Evolutionary conservation across 2,113 vertebrate species (phyloP).

Genomic region (Anoura caudifer): DNA sequence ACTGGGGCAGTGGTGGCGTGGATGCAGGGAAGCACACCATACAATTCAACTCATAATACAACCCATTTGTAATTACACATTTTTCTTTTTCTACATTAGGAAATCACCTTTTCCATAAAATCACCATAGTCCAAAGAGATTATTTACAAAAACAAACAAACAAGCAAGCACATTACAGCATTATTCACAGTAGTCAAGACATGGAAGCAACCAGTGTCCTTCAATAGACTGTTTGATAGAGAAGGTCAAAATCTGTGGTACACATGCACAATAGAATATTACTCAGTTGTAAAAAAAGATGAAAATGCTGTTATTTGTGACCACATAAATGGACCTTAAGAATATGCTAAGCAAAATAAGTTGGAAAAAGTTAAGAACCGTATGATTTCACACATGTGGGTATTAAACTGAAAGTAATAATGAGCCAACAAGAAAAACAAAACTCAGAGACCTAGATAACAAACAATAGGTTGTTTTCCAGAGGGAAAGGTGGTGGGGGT

Average conservation of each 20-base stretch:
- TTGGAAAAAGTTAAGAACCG: not conserved
- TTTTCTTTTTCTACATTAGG: not conserved
- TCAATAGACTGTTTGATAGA: not conserved
- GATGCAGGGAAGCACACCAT: not conserved
- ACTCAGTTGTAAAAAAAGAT: not conserved
- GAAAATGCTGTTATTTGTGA: not conserved
- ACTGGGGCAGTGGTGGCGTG: not conserved
- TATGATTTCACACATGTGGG: not conserved
- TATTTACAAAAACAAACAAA: not conserved
- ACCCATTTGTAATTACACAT: not conserved
- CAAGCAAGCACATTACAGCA: not conserved
- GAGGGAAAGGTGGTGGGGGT: not conserved
- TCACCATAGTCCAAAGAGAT: not conserved
- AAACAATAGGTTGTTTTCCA: not conserved
- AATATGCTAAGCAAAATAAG: not conserved
- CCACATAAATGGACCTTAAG: not conserved
- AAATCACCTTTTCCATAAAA: not conserved
- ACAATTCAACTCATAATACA: not conserved
- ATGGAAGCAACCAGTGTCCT: not conserved
- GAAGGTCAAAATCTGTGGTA: not conserved
- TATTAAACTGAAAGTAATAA: not conserved
- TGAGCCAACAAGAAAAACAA: not conserved
- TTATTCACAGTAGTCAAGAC: not conserved
- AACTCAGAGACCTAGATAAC: not conserved
- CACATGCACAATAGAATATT: not conserved